phyloP scores from a whole-genome alignment of 2,888 invertebrate species.

The Iphiclides podalirius region DNA sequence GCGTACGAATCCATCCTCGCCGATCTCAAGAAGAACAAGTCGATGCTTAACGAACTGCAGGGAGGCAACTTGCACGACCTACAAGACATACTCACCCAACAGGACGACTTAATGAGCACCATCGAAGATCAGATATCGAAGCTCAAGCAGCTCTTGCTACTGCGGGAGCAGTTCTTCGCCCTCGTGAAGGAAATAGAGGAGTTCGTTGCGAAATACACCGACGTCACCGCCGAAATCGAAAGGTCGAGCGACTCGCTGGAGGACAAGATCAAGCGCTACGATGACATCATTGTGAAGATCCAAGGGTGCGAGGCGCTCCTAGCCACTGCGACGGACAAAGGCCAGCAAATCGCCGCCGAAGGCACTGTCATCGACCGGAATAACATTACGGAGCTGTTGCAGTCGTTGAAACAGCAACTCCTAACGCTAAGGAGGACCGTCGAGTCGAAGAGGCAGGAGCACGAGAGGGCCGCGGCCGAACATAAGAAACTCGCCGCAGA shows the following conservation, averaged over 20 bases:
- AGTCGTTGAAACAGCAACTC: conserved; percentile 91
- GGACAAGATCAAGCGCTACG: conserved; percentile 93
- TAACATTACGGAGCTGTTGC: conserved; percentile 91
- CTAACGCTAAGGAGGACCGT: conserved; percentile 88
- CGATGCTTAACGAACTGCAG: conserved; percentile 88
- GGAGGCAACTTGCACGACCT: conserved; percentile 88
- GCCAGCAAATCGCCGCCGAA: conserved; percentile 94
- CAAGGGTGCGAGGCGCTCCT: conserved; percentile 94
- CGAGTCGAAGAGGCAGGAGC: conserved; percentile 92
- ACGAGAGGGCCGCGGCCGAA: conserved; percentile 92
- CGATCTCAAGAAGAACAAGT: conserved; percentile 88
- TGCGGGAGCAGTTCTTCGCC: conserved; percentile 93
- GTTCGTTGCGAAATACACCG: conserved; percentile 92
- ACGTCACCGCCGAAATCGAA: conserved; percentile 91
- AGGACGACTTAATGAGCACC: conserved; percentile 91
- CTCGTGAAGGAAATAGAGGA: conserved; percentile 92
- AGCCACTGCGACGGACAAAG: conserved; percentile 93
- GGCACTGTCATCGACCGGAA: conserved; percentile 93
- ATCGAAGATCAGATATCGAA: conserved; percentile 93
- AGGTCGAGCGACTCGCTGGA: conserved; percentile 89
- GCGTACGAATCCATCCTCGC: conserved; percentile 88
- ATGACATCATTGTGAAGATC: conserved; percentile 87
- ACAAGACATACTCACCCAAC: conserved; percentile 87
- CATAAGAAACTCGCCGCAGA: conserved; percentile 91
- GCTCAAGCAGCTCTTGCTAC: conserved; percentile 86